A percentile compares a stretch with the other conserved stretches of the same genome.
Evolutionary conservation across 1,140 invertebrate genomes (phyloP).

Genomic region (Heliothis virescens): DNA sequence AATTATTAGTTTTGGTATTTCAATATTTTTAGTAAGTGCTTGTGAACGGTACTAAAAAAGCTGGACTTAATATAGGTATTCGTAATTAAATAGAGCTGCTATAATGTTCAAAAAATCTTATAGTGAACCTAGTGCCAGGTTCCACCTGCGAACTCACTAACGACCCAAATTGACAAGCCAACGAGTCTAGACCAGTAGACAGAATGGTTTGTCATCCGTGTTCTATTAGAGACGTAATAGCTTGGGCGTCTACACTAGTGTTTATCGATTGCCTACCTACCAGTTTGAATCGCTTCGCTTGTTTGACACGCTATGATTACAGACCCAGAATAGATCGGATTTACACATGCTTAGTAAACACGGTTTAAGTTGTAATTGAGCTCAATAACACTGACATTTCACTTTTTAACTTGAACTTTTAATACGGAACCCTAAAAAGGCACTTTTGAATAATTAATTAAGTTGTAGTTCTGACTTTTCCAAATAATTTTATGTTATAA

Average conservation of each 20-base stretch:
- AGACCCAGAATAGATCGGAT: not conserved
- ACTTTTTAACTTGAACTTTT: not conserved
- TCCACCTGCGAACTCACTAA: constrained; percentile 15
- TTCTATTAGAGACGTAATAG: constrained; percentile 44
- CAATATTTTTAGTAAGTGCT: too few relatives aligned
- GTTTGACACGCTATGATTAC: constrained; percentile 28
- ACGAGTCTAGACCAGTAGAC: constrained; percentile 41
- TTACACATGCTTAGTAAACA: constrained; percentile 18
- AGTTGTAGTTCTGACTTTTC: too few relatives aligned
- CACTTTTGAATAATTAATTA: too few relatives aligned
- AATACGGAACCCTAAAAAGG: too few relatives aligned
- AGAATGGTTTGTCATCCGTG: constrained; percentile 34
- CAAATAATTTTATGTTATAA: too few relatives aligned
- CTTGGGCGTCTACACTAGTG: constrained; percentile 28
- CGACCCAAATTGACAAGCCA: constrained; percentile 31
- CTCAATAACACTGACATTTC: not conserved
- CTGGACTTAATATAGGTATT: too few relatives aligned
- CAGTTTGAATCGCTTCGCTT: constrained; percentile 10
- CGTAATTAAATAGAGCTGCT: too few relatives aligned
- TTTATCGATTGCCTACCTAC: constrained; percentile 40
- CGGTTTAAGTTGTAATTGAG: not conserved
- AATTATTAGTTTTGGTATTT: too few relatives aligned
- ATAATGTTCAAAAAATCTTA: not conserved
- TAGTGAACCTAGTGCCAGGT: not conserved
- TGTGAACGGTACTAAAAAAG: too few relatives aligned